Evolutionary conservation across 1,140 invertebrate genomes (phyloP).

Genomic region (Cydia splendana): DNA sequence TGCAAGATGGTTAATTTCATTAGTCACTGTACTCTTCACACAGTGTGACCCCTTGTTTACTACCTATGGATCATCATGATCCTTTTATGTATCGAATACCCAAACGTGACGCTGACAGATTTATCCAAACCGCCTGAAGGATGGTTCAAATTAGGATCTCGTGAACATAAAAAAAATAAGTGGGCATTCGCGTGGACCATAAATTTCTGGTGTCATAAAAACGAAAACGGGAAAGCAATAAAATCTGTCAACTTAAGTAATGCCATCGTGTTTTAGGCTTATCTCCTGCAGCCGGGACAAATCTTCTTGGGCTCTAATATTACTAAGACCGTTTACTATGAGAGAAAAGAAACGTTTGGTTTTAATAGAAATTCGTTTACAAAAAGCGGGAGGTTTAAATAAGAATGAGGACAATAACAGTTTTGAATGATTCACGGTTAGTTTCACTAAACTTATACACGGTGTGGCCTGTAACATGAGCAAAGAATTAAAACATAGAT

Average conservation of each 20-base stretch:
- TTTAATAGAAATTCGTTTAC: slow-evolving; percentile 20
- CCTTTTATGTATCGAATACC: not conserved
- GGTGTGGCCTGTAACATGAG: no score
- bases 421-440: no score
- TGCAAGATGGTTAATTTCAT: no score
- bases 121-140: slow-evolving; percentile 3
- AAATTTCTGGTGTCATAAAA: slow-evolving; percentile 57
- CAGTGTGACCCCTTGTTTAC: not conserved
- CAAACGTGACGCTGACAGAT: slow-evolving; percentile 9
- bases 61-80: slow-evolving; percentile 1
- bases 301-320: slow-evolving; percentile 44
- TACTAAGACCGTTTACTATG: slow-evolving; percentile 44
- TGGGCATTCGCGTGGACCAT: slow-evolving; percentile 43
- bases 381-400: no score
- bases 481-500: no score
- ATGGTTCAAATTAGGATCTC: slow-evolving; percentile 42
- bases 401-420: no score
- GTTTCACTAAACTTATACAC: no score
- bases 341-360: slow-evolving; percentile 39
- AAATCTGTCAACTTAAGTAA: slow-evolving; percentile 58
- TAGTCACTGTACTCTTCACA: no score
- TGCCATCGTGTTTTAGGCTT: slow-evolving; percentile 54
- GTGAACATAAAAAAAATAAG: slow-evolving; percentile 44
- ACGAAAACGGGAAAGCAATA: slow-evolving; percentile 52
- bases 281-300: slow-evolving; percentile 50